Evolutionary conservation across 2,797 vertebrate species (phyloP), one percentile per base, ranked within the genome.

Genomic region (Sebastes iracundus): DNA sequence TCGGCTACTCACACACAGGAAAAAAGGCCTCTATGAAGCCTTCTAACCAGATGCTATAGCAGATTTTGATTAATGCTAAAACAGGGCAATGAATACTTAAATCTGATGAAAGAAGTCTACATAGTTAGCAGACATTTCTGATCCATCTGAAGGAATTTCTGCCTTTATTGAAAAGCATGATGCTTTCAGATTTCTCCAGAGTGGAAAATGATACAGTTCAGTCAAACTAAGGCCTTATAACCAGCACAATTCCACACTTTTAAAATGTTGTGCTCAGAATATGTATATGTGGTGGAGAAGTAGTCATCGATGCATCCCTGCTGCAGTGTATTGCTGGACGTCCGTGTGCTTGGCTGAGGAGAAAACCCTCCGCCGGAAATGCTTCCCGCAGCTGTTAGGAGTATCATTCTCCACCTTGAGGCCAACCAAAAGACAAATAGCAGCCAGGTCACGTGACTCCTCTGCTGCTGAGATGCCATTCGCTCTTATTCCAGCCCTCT

Each of bases 381-480:
- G 92, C 92, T 93, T 94, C 88, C 85, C 23, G 88, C 94, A 95
- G 93, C 93, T 95, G 94, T 92, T 94, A 90, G 88, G 90, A 94
- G 93, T 85, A 94, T 94, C 92, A 95, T 88, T 94, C 90, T 85
- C 93, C 90, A 93, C 92, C 90, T 92, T 90, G 85, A 94, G 90
- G 92, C 92, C 92, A 93, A 94, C 86, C 88, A 93, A 88, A 93
- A 94, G 90, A 94, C 88, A 91, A 88, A 92, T 84, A 90, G 91
- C 88, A 91, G 93, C 94, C 87, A 92, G 85, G 90, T 90, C 93
- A 95, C 18, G 23, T 92, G 92, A 94, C 82, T 69, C 71, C 66
- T 78, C 79, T 73, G 72, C 83, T 80, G 79, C 83, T 33, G 72
- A 86, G 83, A 93, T 90, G 81, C 84, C 87, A 90, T 86, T 92